Evolutionary conservation across 2,888 invertebrate genomes (phyloP).

Genomic region (Nematopogon swammerdamellus): DNA sequence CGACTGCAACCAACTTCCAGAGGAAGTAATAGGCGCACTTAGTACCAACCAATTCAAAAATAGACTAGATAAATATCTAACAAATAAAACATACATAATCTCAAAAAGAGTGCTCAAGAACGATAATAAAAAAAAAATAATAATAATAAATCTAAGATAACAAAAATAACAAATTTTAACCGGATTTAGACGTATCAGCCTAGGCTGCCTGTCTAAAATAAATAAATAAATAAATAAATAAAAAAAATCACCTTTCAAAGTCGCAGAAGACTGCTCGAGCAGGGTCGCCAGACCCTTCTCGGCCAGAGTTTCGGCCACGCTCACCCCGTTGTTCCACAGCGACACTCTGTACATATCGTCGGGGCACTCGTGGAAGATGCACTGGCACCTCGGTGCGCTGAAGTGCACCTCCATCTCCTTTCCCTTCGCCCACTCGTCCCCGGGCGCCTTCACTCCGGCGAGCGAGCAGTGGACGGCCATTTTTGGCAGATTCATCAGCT

Average conservation of each 20-base stretch:
- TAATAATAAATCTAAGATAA: no score
- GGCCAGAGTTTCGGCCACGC: constrained; percentile 45
- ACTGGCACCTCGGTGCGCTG: constrained; percentile 56
- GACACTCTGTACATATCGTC: constrained; percentile 49
- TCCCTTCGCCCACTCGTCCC: constrained; percentile 56
- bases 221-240: no score
- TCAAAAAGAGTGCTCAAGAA: no score
- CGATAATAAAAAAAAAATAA: no score
- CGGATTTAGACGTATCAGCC: no score
- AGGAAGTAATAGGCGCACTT: no score
- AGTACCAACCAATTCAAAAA: no score
- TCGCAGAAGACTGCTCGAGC: constrained; percentile 33
- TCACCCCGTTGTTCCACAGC: constrained; percentile 39
- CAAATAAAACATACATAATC: no score
- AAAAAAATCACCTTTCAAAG: constrained; percentile 39
- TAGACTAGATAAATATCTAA: no score
- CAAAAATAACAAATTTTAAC: no score
- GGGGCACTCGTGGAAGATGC: constrained; percentile 48
- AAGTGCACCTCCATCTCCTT: constrained; percentile 58
- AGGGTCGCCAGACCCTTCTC: constrained; percentile 42
- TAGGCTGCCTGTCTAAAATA: no score
- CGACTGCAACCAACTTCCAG: no score
- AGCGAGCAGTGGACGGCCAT: constrained; percentile 70
- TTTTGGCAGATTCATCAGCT: constrained; percentile 62
- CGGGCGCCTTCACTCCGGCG: constrained; percentile 52